A percentile compares a stretch with the other conserved stretches of the same genome.
phyloP scores from a whole-genome alignment of 2,888 invertebrate genomes.

The Nymphalis c-album region DNA sequence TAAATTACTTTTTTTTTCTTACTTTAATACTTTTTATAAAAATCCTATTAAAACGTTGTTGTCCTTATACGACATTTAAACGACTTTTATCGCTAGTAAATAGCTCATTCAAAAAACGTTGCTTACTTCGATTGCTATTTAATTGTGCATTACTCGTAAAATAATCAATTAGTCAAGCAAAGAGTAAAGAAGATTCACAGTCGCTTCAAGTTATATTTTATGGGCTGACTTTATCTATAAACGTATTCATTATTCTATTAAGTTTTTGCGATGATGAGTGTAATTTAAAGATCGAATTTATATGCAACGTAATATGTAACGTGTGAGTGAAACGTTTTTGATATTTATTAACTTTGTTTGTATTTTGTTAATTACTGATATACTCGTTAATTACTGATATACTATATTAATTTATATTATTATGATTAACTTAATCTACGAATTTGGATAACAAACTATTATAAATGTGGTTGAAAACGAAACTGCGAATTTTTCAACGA shows the following conservation, averaged over 20 bases:
- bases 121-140: conserved; percentile 67
- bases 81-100: conserved; percentile 65
- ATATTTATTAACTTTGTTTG: too few species aligned
- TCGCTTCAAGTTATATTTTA: background rate
- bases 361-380: too few species aligned
- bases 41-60: conserved; percentile 45
- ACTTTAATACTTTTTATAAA: conserved; percentile 40
- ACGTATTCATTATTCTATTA: background rate
- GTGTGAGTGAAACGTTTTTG: too few species aligned
- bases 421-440: too few species aligned
- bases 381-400: too few species aligned
- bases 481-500: too few species aligned
- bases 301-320: too few species aligned
- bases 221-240: conserved; percentile 12
- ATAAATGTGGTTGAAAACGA: too few species aligned
- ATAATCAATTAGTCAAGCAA: conserved; percentile 70
- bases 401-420: too few species aligned
- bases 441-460: too few species aligned
- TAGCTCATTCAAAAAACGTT: conserved; percentile 64
- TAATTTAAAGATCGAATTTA: background rate
- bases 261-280: background rate
- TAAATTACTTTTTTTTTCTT: background rate
- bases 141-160: conserved; percentile 69
- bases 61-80: conserved; percentile 62
- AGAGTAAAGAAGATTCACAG: conserved; percentile 52